Conservation (phyloP, 2,888 invertebrate genomes). For the Apodemia duryi region DNA sequence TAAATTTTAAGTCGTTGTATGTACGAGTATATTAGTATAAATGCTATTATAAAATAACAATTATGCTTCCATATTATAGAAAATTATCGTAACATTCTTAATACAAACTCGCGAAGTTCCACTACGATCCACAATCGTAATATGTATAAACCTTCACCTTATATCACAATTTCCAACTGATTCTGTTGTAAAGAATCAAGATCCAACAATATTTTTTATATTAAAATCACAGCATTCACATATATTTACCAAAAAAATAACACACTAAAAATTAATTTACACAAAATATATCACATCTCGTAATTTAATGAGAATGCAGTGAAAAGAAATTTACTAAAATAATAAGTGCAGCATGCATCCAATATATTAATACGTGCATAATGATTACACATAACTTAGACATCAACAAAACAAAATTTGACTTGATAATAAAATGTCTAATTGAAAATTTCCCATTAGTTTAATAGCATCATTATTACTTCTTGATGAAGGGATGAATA, state of each 20-base stretch:
- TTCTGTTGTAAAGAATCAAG: neutral
- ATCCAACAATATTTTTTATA: neutral
- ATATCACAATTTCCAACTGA: neutral
- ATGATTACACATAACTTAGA: slow-evolving; percentile 7
- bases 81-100: neutral
- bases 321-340: neutral
- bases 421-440: neutral
- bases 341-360: slow-evolving; percentile 9
- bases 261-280: neutral
- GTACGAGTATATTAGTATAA: neutral
- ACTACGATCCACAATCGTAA: neutral
- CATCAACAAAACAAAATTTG: neutral
- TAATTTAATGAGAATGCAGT: neutral
- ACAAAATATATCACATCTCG: neutral
- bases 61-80: neutral
- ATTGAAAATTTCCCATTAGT: neutral
- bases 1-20: neutral
- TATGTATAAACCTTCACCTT: slow-evolving; percentile 2
- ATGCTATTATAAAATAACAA: neutral
- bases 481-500: too few species aligned
- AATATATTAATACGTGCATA: slow-evolving; percentile 3
- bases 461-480: neutral
- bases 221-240: slow-evolving; percentile 10
- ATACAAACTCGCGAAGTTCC: neutral
- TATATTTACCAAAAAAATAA: neutral